Evolutionary conservation across 2,888 invertebrate genomes (phyloP).

Genomic region (Phaedon cochleariae): DNA sequence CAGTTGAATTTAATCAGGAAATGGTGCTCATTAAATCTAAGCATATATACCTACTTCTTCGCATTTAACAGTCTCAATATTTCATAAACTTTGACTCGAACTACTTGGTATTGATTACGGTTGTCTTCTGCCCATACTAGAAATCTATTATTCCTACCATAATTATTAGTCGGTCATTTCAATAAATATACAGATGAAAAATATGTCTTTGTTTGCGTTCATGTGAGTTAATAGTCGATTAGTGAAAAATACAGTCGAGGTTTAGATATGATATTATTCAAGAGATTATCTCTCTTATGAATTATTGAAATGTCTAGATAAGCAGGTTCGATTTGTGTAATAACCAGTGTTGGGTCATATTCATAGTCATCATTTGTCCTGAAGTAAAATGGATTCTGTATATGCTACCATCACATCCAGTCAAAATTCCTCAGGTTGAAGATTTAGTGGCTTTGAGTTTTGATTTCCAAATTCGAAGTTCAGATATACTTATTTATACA

Average conservation of each 20-base stretch:
- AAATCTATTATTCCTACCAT: conserved; percentile 35
- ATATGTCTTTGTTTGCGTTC: conserved; percentile 15
- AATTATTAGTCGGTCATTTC: conserved; percentile 24
- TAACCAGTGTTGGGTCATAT: background rate
- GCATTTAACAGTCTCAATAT: conserved; percentile 37
- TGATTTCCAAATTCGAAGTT: too few species aligned
- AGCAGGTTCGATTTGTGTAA: background rate
- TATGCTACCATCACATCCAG: too few species aligned
- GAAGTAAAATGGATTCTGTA: too few species aligned
- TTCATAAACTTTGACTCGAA: conserved; percentile 38
- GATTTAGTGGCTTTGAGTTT: too few species aligned
- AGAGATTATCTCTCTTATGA: background rate
- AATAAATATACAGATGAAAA: conserved; percentile 9
- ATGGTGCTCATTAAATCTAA: conserved; percentile 52
- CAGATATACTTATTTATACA: too few species aligned
- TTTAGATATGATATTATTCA: background rate
- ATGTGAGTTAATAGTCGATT: background rate
- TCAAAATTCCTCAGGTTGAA: too few species aligned
- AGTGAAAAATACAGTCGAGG: background rate
- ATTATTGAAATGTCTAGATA: background rate
- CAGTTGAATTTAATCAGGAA: conserved; percentile 48
- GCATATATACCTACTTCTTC: conserved; percentile 40
- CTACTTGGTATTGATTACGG: conserved; percentile 38
- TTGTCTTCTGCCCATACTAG: conserved; percentile 25
- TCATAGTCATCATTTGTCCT: too few species aligned